phyloP scores from a whole-genome alignment of 2,888 invertebrate species.

The Orchestes rusci region DNA sequence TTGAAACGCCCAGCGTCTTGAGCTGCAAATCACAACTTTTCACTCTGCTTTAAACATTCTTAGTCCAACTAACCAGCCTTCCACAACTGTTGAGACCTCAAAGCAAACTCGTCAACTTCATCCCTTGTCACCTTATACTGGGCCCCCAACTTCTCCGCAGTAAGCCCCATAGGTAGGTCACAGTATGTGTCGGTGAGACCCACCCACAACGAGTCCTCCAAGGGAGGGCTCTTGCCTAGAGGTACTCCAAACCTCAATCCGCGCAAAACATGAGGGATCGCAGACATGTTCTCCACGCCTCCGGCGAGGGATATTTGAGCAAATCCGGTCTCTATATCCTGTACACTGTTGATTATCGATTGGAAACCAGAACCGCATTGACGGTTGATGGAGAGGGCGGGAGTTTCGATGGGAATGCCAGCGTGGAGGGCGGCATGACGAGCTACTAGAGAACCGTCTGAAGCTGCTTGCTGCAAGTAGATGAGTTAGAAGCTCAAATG shows the following conservation, averaged over 20 bases:
- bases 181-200: constrained; percentile 83
- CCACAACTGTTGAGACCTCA: constrained; percentile 83
- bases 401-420: constrained; percentile 81
- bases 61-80: constrained; percentile 55
- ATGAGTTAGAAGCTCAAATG: neutral
- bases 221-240: constrained; percentile 65
- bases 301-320: constrained; percentile 84
- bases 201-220: constrained; percentile 89
- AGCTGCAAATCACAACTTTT: constrained; percentile 47
- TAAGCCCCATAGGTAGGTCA: constrained; percentile 91
- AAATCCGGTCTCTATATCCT: constrained; percentile 78
- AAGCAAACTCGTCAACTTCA: constrained; percentile 78
- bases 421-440: constrained; percentile 80
- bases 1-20: constrained; percentile 85
- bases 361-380: constrained; percentile 98
- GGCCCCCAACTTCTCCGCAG: constrained; percentile 88
- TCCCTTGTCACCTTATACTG: constrained; percentile 74
- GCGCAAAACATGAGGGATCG: constrained; percentile 79
- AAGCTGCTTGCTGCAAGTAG: constrained; percentile 47
- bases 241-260: constrained; percentile 82
- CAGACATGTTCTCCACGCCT: constrained; percentile 94
- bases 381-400: constrained; percentile 84
- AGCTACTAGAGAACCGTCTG: constrained; percentile 79
- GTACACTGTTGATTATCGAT: constrained; percentile 81
- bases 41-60: neutral